Percentiles rank a stretch among this genome's conserved stretches.
Conservation (phyloP, 2,888 invertebrate genomes). For the Calliphora vomitoria region DNA sequence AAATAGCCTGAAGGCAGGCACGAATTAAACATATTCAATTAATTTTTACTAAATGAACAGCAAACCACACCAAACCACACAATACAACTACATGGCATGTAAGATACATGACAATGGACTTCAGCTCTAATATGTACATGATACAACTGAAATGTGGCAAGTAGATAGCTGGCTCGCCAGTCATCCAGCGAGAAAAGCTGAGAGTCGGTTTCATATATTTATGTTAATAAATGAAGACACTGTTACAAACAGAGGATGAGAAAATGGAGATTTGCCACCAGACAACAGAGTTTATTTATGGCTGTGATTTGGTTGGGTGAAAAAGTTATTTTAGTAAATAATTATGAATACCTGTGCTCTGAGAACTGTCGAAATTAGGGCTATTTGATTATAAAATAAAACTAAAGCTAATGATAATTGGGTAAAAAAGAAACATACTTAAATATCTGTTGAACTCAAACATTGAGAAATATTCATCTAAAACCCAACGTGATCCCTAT, state of each 20-base stretch:
- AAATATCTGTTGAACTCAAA: no score
- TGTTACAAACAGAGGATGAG: constrained; percentile 15
- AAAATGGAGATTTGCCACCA: constrained; percentile 60
- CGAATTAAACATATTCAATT: constrained; percentile 74
- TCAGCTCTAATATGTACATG: background rate
- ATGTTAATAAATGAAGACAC: constrained; percentile 67
- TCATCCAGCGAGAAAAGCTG: background rate
- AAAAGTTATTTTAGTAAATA: background rate
- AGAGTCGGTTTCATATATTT: constrained; percentile 40
- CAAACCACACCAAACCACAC: constrained; percentile 52
- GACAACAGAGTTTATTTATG: constrained; percentile 28
- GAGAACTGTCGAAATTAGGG: no score
- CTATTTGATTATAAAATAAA: no score
- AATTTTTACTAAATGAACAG: constrained; percentile 71
- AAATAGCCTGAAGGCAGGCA: constrained; percentile 57
- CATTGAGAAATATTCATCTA: no score
- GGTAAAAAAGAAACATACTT: no score
- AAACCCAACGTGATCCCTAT: no score
- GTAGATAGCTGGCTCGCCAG: background rate
- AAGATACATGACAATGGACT: constrained; percentile 52
- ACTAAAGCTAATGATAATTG: no score
- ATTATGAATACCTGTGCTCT: no score
- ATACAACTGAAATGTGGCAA: constrained; percentile 8
- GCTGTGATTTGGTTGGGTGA: background rate
- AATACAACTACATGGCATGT: background rate